A percentile compares a stretch with the other conserved stretches of the same genome.
Evolutionary conservation across 2,797 vertebrate species (phyloP).

Genomic region (Sebastes nivosus): DNA sequence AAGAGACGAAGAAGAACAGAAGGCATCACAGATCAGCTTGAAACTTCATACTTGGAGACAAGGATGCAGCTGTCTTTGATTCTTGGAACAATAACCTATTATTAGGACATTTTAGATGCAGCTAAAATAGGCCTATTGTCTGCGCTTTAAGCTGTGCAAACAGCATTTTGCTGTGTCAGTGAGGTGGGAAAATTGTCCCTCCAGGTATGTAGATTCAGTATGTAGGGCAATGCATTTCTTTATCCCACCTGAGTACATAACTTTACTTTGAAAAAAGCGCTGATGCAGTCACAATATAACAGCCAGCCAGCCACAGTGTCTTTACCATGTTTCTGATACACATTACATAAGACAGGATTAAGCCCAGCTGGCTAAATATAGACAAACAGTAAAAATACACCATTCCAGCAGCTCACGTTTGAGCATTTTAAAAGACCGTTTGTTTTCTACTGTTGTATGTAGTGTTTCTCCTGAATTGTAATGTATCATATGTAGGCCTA

Average conservation of each 20-base stretch:
- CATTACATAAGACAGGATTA: conserved; percentile 77
- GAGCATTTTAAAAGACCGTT: neutral
- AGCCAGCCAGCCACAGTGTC: neutral
- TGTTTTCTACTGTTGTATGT: neutral
- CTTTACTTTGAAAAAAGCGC: neutral
- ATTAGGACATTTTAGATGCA: conserved; percentile 14
- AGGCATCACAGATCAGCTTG: neutral
- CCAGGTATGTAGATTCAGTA: neutral
- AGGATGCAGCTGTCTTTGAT: conserved; percentile 27
- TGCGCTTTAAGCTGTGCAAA: neutral
- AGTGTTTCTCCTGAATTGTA: too few relatives aligned
- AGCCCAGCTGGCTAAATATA: conserved; percentile 69
- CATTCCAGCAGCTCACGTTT: conserved; percentile 50
- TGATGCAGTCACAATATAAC: neutral
- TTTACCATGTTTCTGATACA: conserved; percentile 50
- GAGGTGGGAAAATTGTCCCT: neutral
- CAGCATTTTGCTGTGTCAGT: neutral
- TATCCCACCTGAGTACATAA: neutral
- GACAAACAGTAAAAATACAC: conserved; percentile 38
- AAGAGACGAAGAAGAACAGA: neutral
- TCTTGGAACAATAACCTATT: conserved; percentile 27
- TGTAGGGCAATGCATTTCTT: neutral
- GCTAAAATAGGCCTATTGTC: neutral
- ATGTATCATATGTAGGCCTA: too few relatives aligned
- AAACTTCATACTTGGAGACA: neutral